phyloP scores from a whole-genome alignment of 2,888 invertebrate genomes.

The Xanthorhoe spadicearia region DNA sequence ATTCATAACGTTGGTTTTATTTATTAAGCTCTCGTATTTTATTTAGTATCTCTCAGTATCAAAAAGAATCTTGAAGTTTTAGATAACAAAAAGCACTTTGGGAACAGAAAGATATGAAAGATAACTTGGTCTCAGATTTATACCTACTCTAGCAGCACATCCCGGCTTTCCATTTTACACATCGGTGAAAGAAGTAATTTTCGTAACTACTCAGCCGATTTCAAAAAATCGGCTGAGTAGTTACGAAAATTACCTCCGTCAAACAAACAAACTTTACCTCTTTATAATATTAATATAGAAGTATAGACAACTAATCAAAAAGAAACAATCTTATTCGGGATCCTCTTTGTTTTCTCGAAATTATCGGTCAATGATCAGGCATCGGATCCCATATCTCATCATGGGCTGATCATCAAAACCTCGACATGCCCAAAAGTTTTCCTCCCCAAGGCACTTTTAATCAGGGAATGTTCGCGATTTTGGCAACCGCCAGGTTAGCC shows the following conservation, averaged over 20 bases:
- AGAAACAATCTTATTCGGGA: background rate
- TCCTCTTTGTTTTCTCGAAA: background rate
- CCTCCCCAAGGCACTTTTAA: conserved; percentile 32
- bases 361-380: background rate
- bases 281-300: too few species aligned
- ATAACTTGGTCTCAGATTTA: conserved; percentile 10
- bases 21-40: conserved; percentile 12
- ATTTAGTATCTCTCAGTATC: conserved; percentile 4
- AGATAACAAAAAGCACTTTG: background rate
- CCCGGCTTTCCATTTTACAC: too few species aligned
- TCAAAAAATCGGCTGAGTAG: too few species aligned
- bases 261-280: too few species aligned
- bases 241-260: too few species aligned
- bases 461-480: conserved; percentile 37
- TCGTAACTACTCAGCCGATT: too few species aligned
- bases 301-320: background rate
- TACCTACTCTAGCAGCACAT: too few species aligned
- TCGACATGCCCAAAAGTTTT: conserved; percentile 19
- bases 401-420: conserved; percentile 27
- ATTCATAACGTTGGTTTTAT: conserved; percentile 26
- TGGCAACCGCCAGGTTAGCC: conserved; percentile 34
- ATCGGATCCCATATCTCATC: background rate
- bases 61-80: conserved; percentile 4
- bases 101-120: background rate
- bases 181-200: too few species aligned